Evolutionary conservation across 2,113 vertebrate genomes (phyloP).

Genomic region (Tretioscincus oriximinensis): DNA sequence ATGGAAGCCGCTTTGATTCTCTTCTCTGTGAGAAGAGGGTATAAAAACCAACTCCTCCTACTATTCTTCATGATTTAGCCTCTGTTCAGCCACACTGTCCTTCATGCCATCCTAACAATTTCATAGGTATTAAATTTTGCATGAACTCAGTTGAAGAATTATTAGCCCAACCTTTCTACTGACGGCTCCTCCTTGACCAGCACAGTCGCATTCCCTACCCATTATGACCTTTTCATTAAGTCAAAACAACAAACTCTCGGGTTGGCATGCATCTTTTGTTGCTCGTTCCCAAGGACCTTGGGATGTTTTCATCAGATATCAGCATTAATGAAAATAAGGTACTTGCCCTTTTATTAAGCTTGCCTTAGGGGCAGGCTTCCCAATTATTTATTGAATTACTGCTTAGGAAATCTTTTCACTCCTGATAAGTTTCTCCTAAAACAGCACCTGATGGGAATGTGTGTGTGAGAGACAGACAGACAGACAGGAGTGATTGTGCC

Average conservation of each 20-base stretch:
- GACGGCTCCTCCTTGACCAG: not conserved
- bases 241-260: not conserved
- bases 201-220: not conserved
- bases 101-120: too few species aligned
- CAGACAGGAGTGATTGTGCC: conserved; percentile 28
- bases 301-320: conserved; percentile 53
- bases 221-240: not conserved
- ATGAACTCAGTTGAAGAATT: too few species aligned
- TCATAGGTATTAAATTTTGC: too few species aligned
- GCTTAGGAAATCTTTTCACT: conserved; percentile 21
- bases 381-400: conserved; percentile 41
- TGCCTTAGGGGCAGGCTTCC: conserved; percentile 52
- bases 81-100: too few species aligned
- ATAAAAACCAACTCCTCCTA: too few species aligned
- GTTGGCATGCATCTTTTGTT: conserved; percentile 56
- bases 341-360: conserved; percentile 67
- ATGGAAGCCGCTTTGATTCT: too few species aligned
- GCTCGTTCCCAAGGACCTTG: conserved; percentile 52
- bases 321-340: conserved; percentile 60
- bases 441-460: conserved; percentile 29
- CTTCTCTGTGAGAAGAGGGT: too few species aligned
- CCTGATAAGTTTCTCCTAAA: conserved; percentile 29
- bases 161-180: not conserved
- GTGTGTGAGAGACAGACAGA: not conserved
- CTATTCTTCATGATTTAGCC: too few species aligned